Base-by-base conservation (phyloP, 1,140 invertebrate genomes). In the Drusus annulatus region DNA sequence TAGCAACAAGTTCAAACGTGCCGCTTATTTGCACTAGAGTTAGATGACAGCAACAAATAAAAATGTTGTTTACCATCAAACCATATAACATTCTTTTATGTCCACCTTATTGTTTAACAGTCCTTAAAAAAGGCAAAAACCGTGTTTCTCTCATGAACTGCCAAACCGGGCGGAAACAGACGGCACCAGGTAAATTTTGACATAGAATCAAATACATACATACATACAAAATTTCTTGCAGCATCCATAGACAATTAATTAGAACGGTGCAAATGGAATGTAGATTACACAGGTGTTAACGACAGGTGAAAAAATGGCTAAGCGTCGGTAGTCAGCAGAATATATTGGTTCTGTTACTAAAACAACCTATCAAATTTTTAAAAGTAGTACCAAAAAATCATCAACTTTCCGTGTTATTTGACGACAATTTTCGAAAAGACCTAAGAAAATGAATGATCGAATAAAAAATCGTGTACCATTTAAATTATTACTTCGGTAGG, bases 91-190 rank as follows among this genome's bases (percentile, higher is more conserved):
- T 71, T 71, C 17, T 71, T 10, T 50, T 50, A 15, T 6, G 52
- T 68, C 56, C 36, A 51, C 58, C 45, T 68, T 31, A 15, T 36
- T 17, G 52, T 68, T 28, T 50, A 54, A 68, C 13, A 52, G 1
- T 54, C 36, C 23, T 36, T 78, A 25, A 52, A 71, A 79, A 58
- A 62, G 31, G 13, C 19, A 31, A 77, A 56, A 68, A 50, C 58
- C 31, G 23, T 17, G 7, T 71, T 52, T 74, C 36, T 79, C 23
- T 4, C 63, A 45, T 52, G 60, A 79, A 79, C 68, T 74, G 69
- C 69, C 68, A 79, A 69, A 75, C 78, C 78, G 78, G 78, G 78
- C 78, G 78, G 78, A 79, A 79, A 69, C 60, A 79, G 65, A 50
- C 65, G 21, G 68, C 31, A 79, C 51, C 52, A 73, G 36, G 62